phyloP scores from a whole-genome alignment of 2,113 vertebrate genomes.

The Hydrolagus affinis region DNA sequence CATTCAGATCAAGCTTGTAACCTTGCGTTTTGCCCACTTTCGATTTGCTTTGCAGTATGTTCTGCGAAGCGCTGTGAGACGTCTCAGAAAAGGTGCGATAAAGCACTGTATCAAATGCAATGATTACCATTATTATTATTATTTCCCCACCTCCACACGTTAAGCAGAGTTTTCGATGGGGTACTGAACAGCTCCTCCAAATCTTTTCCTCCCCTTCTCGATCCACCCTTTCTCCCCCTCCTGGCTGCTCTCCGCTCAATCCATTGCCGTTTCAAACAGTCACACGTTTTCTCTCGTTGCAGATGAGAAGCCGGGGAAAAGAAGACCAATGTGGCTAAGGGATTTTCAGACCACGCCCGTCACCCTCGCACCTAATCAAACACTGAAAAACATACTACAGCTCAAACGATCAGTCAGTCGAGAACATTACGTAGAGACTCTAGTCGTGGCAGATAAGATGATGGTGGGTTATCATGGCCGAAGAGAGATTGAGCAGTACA shows the following conservation, averaged over 20 bases:
- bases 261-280: no score
- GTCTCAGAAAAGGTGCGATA: no score
- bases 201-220: neutral
- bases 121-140: no score
- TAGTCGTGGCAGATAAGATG: conserved; percentile 97
- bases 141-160: no score
- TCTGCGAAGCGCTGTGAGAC: no score
- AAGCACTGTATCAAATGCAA: no score
- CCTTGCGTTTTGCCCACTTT: no score
- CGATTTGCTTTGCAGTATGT: no score
- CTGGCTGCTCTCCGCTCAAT: no score
- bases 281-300: conserved; percentile 32
- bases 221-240: neutral
- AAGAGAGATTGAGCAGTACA: conserved; percentile 93
- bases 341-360: conserved; percentile 71
- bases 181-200: neutral
- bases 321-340: conserved; percentile 79
- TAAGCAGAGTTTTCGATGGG: no score
- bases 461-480: conserved; percentile 97
- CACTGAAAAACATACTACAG: conserved; percentile 75
- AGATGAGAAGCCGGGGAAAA: conserved; percentile 90
- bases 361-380: conserved; percentile 60
- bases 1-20: no score
- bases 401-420: conserved; percentile 88
- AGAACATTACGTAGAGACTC: conserved; percentile 91